These are phyloP conservation scores for Trichogramma pretiosum DNA, from an alignment of 1,140 invertebrate genomes.

Conservation along the genomic window DNA sequence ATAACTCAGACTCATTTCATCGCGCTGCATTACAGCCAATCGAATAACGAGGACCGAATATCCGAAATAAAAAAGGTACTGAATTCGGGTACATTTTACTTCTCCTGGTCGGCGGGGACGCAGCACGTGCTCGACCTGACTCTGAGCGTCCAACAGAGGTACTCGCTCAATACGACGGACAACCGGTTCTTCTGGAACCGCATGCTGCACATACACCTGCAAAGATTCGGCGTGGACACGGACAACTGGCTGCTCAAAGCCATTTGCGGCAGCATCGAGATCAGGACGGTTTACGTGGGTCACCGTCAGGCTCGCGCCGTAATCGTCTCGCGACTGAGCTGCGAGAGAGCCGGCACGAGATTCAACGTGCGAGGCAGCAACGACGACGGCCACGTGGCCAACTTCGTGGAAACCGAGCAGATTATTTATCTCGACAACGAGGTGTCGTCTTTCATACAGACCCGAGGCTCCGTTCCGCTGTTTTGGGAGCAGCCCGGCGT, in stretches of 20 bases:
- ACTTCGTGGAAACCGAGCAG: conserved; percentile 99
- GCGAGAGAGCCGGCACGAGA: conserved; percentile 89
- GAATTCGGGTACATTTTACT: conserved; percentile 95
- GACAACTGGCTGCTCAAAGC: conserved; percentile 82
- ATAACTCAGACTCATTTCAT: conserved; percentile 87
- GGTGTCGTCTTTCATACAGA: conserved; percentile 75
- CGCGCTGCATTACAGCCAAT: conserved; percentile 71
- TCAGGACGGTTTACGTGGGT: conserved; percentile 90
- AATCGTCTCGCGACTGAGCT: conserved; percentile 90
- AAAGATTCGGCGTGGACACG: conserved; percentile 81
- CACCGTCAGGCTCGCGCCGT: conserved; percentile 86
- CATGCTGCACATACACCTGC: conserved; percentile 84
- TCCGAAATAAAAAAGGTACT: conserved; percentile 75
- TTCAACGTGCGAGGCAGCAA: conserved; percentile 98
- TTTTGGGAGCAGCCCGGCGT: conserved; percentile 99
- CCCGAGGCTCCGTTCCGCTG: conserved; percentile 90
- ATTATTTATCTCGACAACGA: conserved; percentile 85
- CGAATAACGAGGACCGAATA: conserved; percentile 72
- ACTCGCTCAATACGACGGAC: conserved; percentile 71
- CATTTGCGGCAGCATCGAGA: conserved; percentile 94
- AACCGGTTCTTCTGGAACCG: conserved; percentile 97
- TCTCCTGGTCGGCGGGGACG: conserved; percentile 63
- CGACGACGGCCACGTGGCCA: conserved; percentile 98
- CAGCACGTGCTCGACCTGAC: conserved; percentile 73
- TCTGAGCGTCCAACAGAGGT: conserved; percentile 80